Evolutionary conservation across 2,797 vertebrate genomes (phyloP), one percentile per base, ranked within the genome.

Genomic region (Yasuhikotakia modesta): DNA sequence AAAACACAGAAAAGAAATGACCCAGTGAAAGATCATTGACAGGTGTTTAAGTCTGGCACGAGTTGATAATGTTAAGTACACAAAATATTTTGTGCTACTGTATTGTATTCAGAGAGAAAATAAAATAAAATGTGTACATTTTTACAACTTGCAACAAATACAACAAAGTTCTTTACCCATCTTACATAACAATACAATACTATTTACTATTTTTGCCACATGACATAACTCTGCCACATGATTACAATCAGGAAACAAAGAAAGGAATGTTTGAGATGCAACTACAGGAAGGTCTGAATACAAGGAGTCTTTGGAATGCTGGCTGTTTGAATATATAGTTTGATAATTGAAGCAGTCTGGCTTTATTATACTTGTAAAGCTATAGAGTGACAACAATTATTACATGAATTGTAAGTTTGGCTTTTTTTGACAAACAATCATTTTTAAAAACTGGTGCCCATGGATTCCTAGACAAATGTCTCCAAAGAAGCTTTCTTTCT

Each of bases 401-500:
- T n/a, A n/a, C n/a, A n/a, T n/a, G n/a, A n/a, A n/a, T n/a, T n/a
- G n/a, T n/a, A n/a, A n/a, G n/a, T 14, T 52, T 73, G n/a, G 45
- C 16, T 7, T 73, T 73, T n/a, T n/a, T n/a, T n/a, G n/a, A n/a
- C n/a, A n/a, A n/a, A n/a, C 19, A 2, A 22, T 45, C 12, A 55
- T 2, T 46, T n/a, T n/a, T n/a, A n/a, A n/a, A n/a, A n/a, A n/a
- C n/a, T n/a, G n/a, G n/a, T n/a, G n/a, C n/a, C 67, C n/a, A 27
- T 61, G 13, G 10, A 17, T 77, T 87, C 86, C 87, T 86, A 90
- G 90, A 91, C 91, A 89, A 90, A 87, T 89, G 92, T 94, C 92
- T 95, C 89, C 90, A 91, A 91, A 91, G 92, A 78, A 19, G 88
- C 88, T 90, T 90, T 89, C 90, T n/a, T 92, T 92, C 91, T 91